These are phyloP conservation scores for Platorchestia sp. DNA, from an alignment of 1,140 invertebrate species.

Conservation along the genomic window DNA sequence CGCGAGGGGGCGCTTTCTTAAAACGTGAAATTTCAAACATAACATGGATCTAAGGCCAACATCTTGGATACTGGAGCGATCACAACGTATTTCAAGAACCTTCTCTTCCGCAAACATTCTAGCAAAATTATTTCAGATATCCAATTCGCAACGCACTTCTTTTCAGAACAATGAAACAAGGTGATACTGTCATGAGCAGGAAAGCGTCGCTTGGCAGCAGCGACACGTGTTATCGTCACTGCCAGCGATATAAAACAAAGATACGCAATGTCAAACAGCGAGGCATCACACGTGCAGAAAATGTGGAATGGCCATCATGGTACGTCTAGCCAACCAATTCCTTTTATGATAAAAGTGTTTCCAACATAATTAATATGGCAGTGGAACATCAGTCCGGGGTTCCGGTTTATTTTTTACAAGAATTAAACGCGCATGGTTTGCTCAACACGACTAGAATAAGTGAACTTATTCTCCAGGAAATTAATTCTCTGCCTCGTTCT, in stretches of 20 bases:
- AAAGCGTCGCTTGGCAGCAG: background rate
- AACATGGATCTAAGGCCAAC: background rate
- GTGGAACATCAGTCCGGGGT: background rate
- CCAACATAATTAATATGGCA: background rate
- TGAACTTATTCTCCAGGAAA: background rate
- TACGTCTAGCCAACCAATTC: no score
- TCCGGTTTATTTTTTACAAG: background rate
- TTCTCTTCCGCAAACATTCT: background rate
- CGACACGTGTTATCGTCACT: background rate
- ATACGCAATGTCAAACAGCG: background rate
- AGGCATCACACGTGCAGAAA: background rate
- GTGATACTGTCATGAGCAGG: background rate
- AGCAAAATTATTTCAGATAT: background rate
- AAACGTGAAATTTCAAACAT: background rate
- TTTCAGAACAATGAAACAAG: background rate
- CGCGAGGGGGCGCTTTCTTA: background rate
- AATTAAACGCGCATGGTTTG: background rate
- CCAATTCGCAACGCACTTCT: background rate
- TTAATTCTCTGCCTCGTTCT: background rate
- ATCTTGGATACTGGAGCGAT: background rate
- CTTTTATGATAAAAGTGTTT: no score
- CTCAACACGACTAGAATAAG: background rate
- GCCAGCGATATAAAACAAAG: background rate
- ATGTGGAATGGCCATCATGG: background rate
- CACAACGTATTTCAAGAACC: background rate